These are phyloP conservation scores for Silvanus unidentatus DNA, from an alignment of 2,888 invertebrate species.

Conservation along the genomic window DNA sequence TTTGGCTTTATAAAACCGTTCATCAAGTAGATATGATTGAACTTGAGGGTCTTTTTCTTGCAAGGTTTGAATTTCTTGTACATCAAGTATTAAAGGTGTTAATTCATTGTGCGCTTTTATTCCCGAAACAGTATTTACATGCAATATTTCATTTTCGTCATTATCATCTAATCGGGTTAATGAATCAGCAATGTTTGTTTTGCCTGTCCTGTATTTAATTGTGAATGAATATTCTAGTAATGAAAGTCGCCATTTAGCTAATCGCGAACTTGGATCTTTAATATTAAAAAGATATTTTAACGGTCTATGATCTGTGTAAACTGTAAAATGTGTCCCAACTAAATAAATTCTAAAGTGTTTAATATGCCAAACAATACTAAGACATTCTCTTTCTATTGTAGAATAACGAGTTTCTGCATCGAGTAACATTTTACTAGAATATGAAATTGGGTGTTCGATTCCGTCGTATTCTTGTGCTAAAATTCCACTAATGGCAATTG, in stretches of 20 bases:
- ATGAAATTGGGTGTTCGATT: slow-evolving; percentile 1
- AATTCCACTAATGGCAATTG: neutral
- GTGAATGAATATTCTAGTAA: slow-evolving; percentile 9
- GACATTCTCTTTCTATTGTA: slow-evolving; percentile 25
- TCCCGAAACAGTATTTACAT: neutral
- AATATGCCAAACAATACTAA: slow-evolving; percentile 22
- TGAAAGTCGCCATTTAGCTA: slow-evolving; percentile 19
- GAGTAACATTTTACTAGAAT: slow-evolving; percentile 9
- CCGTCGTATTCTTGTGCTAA: neutral
- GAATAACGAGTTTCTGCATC: slow-evolving; percentile 19
- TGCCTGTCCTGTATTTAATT: slow-evolving; percentile 7
- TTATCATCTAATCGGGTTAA: neutral
- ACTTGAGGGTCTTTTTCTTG: neutral
- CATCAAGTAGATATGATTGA: neutral
- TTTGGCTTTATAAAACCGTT: neutral
- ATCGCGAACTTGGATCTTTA: slow-evolving; percentile 18
- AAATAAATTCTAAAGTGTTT: slow-evolving; percentile 25
- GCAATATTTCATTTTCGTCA: neutral
- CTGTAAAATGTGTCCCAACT: slow-evolving; percentile 22
- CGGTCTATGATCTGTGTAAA: slow-evolving; percentile 27
- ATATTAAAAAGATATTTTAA: slow-evolving; percentile 18
- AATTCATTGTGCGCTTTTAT: neutral
- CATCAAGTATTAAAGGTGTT: neutral
- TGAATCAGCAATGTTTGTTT: neutral
- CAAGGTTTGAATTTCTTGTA: neutral